phyloP scores from a whole-genome alignment of 2,888 invertebrate species.

The Eubasilissa splendida region DNA sequence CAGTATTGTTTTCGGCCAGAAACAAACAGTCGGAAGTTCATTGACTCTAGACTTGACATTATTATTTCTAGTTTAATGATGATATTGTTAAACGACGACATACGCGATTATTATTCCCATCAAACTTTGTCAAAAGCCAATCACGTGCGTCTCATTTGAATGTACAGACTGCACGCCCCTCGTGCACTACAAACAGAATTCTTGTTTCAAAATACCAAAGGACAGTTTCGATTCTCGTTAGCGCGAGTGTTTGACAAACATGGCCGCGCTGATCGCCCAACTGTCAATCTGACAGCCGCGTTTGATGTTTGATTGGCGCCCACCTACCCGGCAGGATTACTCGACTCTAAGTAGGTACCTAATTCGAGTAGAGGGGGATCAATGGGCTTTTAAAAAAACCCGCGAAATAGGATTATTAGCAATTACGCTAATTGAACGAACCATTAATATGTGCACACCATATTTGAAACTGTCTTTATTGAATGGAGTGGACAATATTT shows the following conservation, averaged over 20 bases:
- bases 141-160: background rate
- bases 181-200: no score
- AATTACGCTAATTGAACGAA: background rate
- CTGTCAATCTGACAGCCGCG: slow-evolving; percentile 4
- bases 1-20: no score
- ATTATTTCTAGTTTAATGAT: no score
- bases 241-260: slow-evolving; percentile 13
- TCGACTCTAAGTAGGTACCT: background rate
- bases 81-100: no score
- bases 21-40: no score
- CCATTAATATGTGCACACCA: background rate
- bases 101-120: no score
- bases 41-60: no score
- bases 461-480: no score
- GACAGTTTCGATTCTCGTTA: background rate
- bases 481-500: no score
- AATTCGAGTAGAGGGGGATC: background rate
- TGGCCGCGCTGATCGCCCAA: slow-evolving; percentile 10
- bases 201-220: no score
- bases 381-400: background rate
- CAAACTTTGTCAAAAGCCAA: no score
- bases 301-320: background rate
- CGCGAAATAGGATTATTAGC: background rate
- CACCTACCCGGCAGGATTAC: background rate
- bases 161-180: no score